These are phyloP conservation scores for Arctia plantaginis DNA, from an alignment of 2,888 invertebrate genomes.

Conservation along the genomic window DNA sequence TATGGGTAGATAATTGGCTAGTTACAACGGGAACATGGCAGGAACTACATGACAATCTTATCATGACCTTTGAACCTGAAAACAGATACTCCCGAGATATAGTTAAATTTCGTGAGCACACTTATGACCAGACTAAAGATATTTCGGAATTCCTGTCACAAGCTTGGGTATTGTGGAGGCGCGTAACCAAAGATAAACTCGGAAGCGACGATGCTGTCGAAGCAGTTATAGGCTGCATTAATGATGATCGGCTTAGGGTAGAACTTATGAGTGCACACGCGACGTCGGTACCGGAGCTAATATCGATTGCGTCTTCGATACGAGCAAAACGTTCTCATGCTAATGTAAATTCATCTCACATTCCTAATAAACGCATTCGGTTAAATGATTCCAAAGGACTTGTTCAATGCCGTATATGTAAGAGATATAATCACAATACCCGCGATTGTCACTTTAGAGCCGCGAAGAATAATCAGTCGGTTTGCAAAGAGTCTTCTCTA, in stretches of 20 bases:
- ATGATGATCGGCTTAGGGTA: slow-evolving; percentile 46
- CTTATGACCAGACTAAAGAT: not conserved
- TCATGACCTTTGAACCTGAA: not conserved
- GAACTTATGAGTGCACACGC: slow-evolving; percentile 47
- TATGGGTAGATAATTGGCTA: too few relatives aligned
- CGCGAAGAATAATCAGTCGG: too few relatives aligned
- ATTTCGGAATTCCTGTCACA: slow-evolving; percentile 29
- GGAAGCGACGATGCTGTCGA: slow-evolving; percentile 44
- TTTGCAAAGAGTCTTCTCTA: too few relatives aligned
- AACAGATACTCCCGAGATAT: not conserved
- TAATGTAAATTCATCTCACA: too few relatives aligned
- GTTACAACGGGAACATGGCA: too few relatives aligned
- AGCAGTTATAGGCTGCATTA: slow-evolving; percentile 51
- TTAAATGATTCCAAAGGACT: too few relatives aligned
- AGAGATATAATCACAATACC: too few relatives aligned
- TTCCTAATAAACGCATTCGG: too few relatives aligned
- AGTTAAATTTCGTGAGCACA: not conserved
- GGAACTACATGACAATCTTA: too few relatives aligned
- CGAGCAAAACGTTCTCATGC: not conserved
- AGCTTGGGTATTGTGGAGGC: slow-evolving; percentile 50
- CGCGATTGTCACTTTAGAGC: too few relatives aligned
- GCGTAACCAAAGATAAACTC: slow-evolving; percentile 49
- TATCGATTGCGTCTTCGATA: slow-evolving; percentile 4
- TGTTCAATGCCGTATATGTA: too few relatives aligned
- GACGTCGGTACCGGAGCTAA: not conserved